These are phyloP conservation scores for Uropsilus gracilis DNA, from an alignment of 2,113 vertebrate genomes.

Conservation along the genomic window DNA sequence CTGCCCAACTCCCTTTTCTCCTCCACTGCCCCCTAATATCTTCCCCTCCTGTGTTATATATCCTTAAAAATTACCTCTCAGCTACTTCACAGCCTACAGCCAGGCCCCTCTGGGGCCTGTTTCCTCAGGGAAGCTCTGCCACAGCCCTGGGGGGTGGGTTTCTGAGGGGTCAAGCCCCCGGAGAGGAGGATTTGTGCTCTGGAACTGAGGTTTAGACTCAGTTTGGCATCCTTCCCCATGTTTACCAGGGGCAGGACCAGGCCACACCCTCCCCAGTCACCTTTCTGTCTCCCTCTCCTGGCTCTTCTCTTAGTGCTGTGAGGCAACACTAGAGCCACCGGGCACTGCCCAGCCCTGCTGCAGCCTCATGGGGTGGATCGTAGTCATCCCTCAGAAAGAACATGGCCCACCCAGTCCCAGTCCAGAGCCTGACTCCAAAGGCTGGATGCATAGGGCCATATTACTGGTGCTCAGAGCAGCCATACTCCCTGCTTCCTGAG, in stretches of 20 bases:
- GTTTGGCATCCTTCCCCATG: constrained; percentile 42
- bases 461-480: background rate
- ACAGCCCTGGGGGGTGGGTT: no score
- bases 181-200: constrained; percentile 61
- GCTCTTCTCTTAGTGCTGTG: background rate
- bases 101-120: no score
- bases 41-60: no score
- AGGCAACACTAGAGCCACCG: background rate
- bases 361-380: background rate
- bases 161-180: no score
- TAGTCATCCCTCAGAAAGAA: background rate
- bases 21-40: no score
- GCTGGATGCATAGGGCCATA: background rate
- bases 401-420: background rate
- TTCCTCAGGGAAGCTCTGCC: no score
- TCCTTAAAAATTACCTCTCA: no score
- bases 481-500: no score
- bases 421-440: background rate
- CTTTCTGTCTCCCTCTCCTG: background rate
- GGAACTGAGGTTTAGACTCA: constrained; percentile 63
- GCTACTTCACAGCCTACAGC: no score
- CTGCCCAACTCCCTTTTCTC: no score
- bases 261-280: background rate
- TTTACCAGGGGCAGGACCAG: background rate
- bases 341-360: background rate